Evolutionary conservation across 2,113 vertebrate genomes (phyloP).

Genomic region (Empidonax alnorum): DNA sequence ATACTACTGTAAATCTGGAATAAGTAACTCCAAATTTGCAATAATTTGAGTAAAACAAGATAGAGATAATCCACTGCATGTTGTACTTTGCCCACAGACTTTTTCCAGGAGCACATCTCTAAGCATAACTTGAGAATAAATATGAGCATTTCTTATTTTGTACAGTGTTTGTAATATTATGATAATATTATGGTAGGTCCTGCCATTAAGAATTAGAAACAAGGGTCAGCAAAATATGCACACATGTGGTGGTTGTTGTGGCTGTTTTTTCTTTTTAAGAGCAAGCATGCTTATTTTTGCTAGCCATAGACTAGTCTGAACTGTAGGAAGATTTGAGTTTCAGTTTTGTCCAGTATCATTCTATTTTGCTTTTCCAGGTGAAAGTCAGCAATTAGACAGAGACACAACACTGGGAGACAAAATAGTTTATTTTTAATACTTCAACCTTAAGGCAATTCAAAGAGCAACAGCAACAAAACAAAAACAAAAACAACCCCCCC

Average conservation of each 20-base stretch:
- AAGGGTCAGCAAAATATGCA: background rate
- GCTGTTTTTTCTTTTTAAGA: background rate
- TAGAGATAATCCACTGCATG: background rate
- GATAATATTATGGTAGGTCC: background rate
- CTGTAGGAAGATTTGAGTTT: background rate
- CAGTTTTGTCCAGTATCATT: background rate
- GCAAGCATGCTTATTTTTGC: background rate
- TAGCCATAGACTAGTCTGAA: background rate
- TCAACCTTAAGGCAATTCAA: background rate
- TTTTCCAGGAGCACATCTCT: background rate
- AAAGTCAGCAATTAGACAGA: background rate
- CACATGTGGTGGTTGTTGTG: rapidly evolving
- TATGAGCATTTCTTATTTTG: background rate
- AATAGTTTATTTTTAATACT: background rate
- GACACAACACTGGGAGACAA: background rate
- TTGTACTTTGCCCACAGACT: background rate
- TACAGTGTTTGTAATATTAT: background rate
- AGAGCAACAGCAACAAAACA: background rate
- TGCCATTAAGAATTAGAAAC: background rate
- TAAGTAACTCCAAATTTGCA: background rate
- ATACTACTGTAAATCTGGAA: background rate
- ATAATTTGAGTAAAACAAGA: background rate
- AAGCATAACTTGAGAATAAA: background rate
- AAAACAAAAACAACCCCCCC: too few species aligned
- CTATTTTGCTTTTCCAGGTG: background rate